These are phyloP conservation scores for Steatornis caripensis DNA, from an alignment of 2,113 vertebrate genomes.

Conservation along the genomic window DNA sequence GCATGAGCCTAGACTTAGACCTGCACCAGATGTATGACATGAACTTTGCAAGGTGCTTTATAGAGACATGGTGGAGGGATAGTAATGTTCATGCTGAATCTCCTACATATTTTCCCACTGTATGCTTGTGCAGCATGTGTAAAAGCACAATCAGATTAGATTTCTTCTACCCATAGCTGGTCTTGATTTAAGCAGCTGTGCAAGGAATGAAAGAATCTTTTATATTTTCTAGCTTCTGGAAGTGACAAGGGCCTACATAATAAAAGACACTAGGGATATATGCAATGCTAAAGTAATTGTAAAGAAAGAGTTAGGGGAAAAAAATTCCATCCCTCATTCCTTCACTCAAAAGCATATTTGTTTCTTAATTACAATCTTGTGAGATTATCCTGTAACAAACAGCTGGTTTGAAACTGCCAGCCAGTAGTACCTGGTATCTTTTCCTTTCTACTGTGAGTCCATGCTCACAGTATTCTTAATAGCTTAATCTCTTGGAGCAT, in stretches of 20 bases:
- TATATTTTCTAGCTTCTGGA: background rate
- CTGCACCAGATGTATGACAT: background rate
- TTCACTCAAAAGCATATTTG: background rate
- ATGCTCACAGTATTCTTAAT: background rate
- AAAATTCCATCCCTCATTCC: background rate
- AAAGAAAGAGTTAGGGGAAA: background rate
- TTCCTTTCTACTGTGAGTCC: background rate
- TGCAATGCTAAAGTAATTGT: background rate
- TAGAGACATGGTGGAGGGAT: fast-evolving
- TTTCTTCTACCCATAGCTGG: background rate
- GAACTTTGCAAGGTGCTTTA: background rate
- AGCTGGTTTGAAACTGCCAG: background rate
- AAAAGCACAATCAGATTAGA: background rate
- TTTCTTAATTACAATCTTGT: background rate
- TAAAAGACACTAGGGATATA: background rate
- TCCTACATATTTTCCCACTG: background rate
- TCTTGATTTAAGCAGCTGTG: background rate
- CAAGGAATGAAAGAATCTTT: background rate
- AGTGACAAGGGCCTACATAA: background rate
- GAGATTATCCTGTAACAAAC: background rate
- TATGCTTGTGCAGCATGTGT: background rate
- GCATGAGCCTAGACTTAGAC: background rate
- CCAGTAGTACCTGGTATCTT: background rate
- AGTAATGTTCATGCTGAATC: background rate
- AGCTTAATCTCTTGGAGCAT: background rate